phyloP scores from a whole-genome alignment of 2,888 invertebrate genomes.

The Tipula lateralis region DNA sequence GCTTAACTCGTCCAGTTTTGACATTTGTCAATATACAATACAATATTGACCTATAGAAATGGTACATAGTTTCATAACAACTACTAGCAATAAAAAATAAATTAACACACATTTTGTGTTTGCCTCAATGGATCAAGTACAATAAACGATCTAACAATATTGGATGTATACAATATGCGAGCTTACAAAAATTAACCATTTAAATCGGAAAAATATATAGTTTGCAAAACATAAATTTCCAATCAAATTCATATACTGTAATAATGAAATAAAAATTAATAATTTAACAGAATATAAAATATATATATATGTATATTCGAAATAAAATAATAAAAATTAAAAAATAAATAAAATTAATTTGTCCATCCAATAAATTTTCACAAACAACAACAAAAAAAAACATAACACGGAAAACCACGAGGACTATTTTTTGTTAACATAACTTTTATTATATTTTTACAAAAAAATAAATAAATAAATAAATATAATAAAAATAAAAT shows the following conservation, averaged over 20 bases:
- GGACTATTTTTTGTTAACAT: constrained; percentile 1
- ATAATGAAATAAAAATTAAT: constrained; percentile 24
- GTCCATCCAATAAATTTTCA: constrained; percentile 24
- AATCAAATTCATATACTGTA: constrained; percentile 11
- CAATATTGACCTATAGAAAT: background rate
- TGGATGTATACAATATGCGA: background rate
- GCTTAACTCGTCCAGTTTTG: too few relatives aligned
- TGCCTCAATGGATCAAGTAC: background rate
- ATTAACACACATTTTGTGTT: background rate
- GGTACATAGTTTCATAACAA: background rate
- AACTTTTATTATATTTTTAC: constrained; percentile 19
- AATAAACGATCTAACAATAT: background rate
- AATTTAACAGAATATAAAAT: constrained; percentile 19
- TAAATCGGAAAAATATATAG: background rate
- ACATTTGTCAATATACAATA: too few relatives aligned
- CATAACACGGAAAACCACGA: background rate
- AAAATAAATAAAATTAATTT: constrained; percentile 19
- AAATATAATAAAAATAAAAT: constrained; percentile 13
- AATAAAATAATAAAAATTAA: constrained; percentile 24
- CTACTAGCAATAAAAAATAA: background rate
- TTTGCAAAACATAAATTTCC: background rate
- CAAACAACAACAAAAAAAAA: background rate
- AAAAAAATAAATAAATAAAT: constrained; percentile 24
- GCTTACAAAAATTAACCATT: background rate
- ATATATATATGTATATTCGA: background rate